phyloP scores from a whole-genome alignment of 2,888 invertebrate species.

The Abrostola tripartita region DNA sequence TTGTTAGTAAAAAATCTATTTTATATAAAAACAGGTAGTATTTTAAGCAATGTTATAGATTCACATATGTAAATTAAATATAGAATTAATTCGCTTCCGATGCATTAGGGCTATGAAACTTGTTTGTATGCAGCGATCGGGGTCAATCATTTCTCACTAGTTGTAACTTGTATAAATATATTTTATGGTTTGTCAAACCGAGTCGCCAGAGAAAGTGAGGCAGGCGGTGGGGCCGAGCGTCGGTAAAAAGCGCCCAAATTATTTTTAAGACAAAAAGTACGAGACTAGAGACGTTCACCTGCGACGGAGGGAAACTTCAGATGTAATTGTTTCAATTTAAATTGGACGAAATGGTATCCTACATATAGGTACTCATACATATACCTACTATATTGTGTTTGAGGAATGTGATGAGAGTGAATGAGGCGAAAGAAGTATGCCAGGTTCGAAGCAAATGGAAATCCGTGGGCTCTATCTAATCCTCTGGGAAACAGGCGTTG shows the following conservation, averaged over 20 bases:
- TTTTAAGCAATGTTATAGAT: slow-evolving; percentile 13
- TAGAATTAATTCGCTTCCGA: slow-evolving; percentile 20
- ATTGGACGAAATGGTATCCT: slow-evolving; percentile 26
- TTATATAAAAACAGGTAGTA: slow-evolving; percentile 19
- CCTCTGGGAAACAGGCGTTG: too few species aligned
- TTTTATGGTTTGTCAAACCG: slow-evolving; percentile 66
- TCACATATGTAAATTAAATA: slow-evolving; percentile 40
- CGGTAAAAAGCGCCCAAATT: slow-evolving; percentile 67
- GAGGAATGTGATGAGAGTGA: too few species aligned
- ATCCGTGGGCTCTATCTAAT: too few species aligned
- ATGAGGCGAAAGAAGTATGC: too few species aligned
- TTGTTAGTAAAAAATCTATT: slow-evolving; percentile 9
- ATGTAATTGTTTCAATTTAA: slow-evolving; percentile 54
- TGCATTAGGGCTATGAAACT: slow-evolving; percentile 42
- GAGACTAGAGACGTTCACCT: slow-evolving; percentile 66
- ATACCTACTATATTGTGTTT: neutral
- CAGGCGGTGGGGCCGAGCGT: slow-evolving; percentile 50
- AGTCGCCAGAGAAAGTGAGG: slow-evolving; percentile 68
- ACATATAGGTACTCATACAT: neutral
- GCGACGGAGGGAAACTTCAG: slow-evolving; percentile 40
- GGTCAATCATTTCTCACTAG: slow-evolving; percentile 55
- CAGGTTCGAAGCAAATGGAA: too few species aligned
- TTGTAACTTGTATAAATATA: slow-evolving; percentile 52
- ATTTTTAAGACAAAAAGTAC: slow-evolving; percentile 65
- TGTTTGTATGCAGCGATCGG: slow-evolving; percentile 32